phyloP scores from a whole-genome alignment of 2,888 invertebrate genomes.

The Lamproptera curius region DNA sequence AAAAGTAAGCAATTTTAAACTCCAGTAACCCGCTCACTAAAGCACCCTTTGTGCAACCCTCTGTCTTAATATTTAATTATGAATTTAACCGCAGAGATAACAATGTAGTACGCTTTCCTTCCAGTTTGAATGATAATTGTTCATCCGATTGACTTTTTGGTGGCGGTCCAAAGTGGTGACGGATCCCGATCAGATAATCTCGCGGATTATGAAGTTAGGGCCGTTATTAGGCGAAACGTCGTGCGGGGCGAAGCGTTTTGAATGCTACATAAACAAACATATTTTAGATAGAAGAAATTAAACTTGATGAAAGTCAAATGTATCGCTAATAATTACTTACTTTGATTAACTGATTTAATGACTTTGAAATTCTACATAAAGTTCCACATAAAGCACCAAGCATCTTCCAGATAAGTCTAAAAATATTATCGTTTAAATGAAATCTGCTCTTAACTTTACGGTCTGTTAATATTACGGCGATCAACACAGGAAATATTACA shows the following conservation, averaged over 20 bases:
- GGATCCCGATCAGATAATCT: conserved; percentile 1
- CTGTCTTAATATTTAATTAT: neutral
- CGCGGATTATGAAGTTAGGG: conserved; percentile 2
- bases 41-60: neutral
- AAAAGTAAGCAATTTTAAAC: neutral
- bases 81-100: neutral
- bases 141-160: neutral
- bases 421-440: no score
- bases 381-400: no score
- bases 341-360: no score
- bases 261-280: no score
- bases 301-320: no score
- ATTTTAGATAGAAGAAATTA: no score
- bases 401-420: no score
- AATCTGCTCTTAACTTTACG: conserved; percentile 11
- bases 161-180: neutral
- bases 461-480: conserved; percentile 25
- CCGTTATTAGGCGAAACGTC: no score
- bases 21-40: neutral
- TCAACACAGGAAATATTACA: conserved; percentile 12
- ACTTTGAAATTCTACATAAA: no score
- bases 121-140: neutral
- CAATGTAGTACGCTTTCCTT: neutral
- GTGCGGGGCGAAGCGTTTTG: no score
- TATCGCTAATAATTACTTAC: no score